Evolutionary conservation across 2,888 invertebrate species (phyloP).

Genomic region (Tiphia femorata): DNA sequence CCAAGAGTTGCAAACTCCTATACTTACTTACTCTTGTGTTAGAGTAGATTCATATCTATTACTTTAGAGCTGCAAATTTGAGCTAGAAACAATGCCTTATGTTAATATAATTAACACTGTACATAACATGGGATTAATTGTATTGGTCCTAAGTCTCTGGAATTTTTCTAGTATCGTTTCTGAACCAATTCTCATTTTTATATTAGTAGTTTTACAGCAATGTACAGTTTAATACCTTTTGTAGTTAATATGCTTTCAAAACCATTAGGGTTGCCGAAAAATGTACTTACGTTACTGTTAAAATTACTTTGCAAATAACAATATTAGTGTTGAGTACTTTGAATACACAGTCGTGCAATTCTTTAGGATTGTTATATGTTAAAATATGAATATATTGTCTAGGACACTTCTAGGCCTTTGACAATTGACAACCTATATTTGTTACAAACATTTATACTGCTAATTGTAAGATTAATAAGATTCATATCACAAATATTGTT

Average conservation of each 20-base stretch:
- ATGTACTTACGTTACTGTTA: too few species aligned
- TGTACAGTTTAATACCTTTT: too few species aligned
- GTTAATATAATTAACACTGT: conserved; percentile 31
- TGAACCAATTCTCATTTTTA: too few species aligned
- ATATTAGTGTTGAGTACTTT: too few species aligned
- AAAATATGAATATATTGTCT: conserved; percentile 52
- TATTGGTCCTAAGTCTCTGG: conserved; percentile 30
- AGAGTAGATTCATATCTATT: too few species aligned
- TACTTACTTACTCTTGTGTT: too few species aligned
- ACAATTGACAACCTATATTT: conserved; percentile 49
- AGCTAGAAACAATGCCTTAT: conserved; percentile 28
- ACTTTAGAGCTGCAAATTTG: conserved; percentile 21
- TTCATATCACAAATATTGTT: not conserved
- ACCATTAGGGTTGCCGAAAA: not conserved
- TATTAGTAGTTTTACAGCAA: too few species aligned
- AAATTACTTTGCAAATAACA: too few species aligned
- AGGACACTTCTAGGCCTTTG: conserved; percentile 51
- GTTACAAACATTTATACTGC: conserved; percentile 11
- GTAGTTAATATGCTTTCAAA: too few species aligned
- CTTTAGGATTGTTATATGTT: too few species aligned
- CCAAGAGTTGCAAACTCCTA: conserved; percentile 16
- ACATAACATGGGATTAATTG: conserved; percentile 28
- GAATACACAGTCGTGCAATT: too few species aligned
- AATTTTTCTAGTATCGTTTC: too few species aligned
- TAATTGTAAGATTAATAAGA: not conserved